Evolutionary conservation across 2,797 vertebrate genomes (phyloP), one percentile per base, ranked within the genome.

Genomic region (Gephyroberyx darwinii): DNA sequence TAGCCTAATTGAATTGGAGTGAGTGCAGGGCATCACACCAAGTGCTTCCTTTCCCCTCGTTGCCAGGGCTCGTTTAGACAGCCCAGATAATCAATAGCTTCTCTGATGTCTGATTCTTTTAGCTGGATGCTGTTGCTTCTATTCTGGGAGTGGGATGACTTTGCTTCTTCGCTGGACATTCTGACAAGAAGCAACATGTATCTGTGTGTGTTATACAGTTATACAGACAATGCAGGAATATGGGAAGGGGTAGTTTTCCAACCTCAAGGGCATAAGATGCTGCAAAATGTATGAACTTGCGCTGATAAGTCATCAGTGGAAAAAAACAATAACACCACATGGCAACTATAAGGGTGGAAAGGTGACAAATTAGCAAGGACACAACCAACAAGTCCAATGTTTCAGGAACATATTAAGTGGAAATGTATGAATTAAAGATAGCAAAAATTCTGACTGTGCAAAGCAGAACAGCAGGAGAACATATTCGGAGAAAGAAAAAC

Each of bases 31-130:
- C 71, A 77, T 83, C 1, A 10, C 0, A 70, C 50, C 68, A 50
- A 86, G 86, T 57, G 79, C 82, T 74, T 88, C 71, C 75, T 81
- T 61, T 69, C 65, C 75, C 47, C 65, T 50, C 1, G 8, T 17
- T 72, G 60, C 84, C 82, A 76, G 48, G 52, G 17, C 60, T 74
- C 82, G 71, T 78, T 86, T 26, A 85, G 74, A 83, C 20, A 72
- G 77, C 72, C 57, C 60, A 71, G 64, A 87, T 85, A 80, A 90
- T 89, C 90, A 71, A 89, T 86, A 61, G 30, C 62, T 66, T 0
- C 71, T 74, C 33, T 61, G 60, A 78, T 68, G 71, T 52, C 75
- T 75, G 64, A 64, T 31, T 71, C 66, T 72, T 82, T 78, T 13
- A 16, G 61, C 69, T 77, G 69, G 65, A 66, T 54, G 43, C 69